A percentile compares a stretch with the other conserved stretches of the same genome.
Evolutionary conservation across 2,797 vertebrate species (phyloP).

Genomic region (Mionectes olivaceus): DNA sequence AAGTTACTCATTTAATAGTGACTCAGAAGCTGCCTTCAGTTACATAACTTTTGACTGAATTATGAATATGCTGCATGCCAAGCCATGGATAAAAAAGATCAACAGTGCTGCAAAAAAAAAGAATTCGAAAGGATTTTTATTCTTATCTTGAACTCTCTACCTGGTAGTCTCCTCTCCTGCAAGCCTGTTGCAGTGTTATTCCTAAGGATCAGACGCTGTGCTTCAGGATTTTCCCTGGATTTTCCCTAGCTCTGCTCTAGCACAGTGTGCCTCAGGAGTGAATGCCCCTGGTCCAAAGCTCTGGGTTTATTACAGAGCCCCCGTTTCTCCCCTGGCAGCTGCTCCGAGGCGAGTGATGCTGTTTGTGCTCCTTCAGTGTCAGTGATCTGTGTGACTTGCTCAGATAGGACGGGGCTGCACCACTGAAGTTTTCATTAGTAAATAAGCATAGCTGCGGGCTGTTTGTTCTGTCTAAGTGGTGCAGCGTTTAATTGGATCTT

Average conservation of each 20-base stretch:
- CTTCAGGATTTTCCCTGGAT: constrained; percentile 8
- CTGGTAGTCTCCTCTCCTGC: not conserved
- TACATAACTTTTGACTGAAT: constrained; percentile 35
- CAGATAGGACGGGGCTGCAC: not conserved
- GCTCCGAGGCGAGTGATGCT: not conserved
- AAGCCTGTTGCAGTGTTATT: not conserved
- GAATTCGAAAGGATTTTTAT: not conserved
- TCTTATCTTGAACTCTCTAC: not conserved
- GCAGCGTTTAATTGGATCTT: constrained; percentile 48
- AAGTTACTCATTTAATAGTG: constrained; percentile 19
- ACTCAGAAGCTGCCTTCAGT: constrained; percentile 9
- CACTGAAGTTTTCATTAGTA: constrained; percentile 46
- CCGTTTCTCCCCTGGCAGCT: not conserved
- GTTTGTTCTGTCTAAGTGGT: constrained; percentile 57
- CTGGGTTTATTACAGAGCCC: not conserved
- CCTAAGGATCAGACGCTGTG: not conserved
- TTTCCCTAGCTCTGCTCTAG: not conserved
- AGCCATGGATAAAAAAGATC: constrained; percentile 7
- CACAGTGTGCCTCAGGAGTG: not conserved
- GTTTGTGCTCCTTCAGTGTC: not conserved
- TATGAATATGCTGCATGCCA: not conserved
- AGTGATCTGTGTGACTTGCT: constrained; percentile 28
- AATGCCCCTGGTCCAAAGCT: not conserved
- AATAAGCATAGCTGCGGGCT: constrained; percentile 34
- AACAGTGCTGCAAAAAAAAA: not conserved